Evolutionary conservation across 2,797 vertebrate species (phyloP).

Genomic region (Acanthurus lineatus): DNA sequence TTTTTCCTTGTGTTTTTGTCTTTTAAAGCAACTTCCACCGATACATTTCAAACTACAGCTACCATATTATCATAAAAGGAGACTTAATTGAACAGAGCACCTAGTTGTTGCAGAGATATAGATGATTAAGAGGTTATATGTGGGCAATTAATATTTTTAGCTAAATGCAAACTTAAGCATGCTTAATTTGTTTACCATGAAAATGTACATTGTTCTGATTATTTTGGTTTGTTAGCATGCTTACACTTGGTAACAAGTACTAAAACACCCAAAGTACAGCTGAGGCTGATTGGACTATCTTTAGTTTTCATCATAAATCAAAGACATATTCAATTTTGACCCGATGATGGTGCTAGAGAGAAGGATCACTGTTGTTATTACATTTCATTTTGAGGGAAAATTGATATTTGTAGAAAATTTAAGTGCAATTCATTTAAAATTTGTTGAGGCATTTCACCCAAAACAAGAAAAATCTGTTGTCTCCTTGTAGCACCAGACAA

Average conservation of each 20-base stretch:
- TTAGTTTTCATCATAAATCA: not conserved
- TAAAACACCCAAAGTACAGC: not conserved
- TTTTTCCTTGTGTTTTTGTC: not conserved
- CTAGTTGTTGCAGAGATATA: no score
- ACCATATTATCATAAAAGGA: no score
- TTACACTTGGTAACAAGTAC: not conserved
- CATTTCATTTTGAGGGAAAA: no score
- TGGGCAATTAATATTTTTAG: not conserved
- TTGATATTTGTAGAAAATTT: no score
- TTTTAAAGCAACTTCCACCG: no score
- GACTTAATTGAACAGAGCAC: no score
- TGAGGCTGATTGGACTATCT: not conserved
- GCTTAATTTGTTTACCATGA: not conserved
- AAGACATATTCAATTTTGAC: not conserved
- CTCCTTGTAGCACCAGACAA: no score
- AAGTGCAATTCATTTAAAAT: no score
- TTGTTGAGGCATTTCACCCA: no score
- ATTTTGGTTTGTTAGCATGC: not conserved
- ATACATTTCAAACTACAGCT: no score
- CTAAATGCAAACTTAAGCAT: not conserved
- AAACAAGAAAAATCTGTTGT: no score
- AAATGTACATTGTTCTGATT: not conserved
- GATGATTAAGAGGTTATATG: not conserved
- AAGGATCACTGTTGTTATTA: no score
- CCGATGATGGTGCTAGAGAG: not conserved